Percentiles rank a stretch among this genome's conserved stretches.
phyloP scores from a whole-genome alignment of 92 coral and sea anemone species.

The Siderastrea radians region DNA sequence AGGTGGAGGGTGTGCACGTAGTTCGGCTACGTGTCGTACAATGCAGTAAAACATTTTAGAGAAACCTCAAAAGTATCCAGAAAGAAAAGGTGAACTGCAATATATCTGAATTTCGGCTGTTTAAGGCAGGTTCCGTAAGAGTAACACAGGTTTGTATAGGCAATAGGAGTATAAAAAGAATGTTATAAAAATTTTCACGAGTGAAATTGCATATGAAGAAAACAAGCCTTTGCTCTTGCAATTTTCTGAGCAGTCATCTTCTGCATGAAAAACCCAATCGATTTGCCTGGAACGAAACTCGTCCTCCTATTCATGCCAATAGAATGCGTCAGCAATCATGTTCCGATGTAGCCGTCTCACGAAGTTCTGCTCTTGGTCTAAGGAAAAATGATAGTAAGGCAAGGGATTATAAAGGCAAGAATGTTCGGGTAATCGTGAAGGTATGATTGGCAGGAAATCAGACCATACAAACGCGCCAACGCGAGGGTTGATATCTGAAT shows the following conservation, averaged over 20 bases:
- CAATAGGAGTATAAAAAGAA: no score
- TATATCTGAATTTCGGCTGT: no score
- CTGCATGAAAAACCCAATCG: constrained; percentile 32
- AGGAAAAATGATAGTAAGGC: neutral
- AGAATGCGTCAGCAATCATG: constrained; percentile 37
- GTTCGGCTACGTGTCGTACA: no score
- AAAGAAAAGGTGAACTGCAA: no score
- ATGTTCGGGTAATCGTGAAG: neutral
- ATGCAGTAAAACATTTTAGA: no score
- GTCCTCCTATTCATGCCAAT: constrained; percentile 51
- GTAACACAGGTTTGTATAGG: no score
- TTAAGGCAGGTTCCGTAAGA: no score
- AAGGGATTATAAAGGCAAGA: constrained; percentile 11
- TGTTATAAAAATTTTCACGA: neutral
- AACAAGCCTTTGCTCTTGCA: neutral
- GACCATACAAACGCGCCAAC: no score
- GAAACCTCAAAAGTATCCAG: no score
- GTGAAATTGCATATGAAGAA: neutral
- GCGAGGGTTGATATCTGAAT: no score
- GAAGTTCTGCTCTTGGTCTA: neutral
- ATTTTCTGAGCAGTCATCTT: constrained; percentile 20
- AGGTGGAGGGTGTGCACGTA: no score
- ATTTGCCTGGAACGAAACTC: constrained; percentile 21
- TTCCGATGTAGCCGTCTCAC: constrained; percentile 4
- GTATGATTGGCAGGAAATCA: no score